These are phyloP conservation scores for Cylas formicarius DNA, from an alignment of 1,140 invertebrate species.

Conservation along the genomic window DNA sequence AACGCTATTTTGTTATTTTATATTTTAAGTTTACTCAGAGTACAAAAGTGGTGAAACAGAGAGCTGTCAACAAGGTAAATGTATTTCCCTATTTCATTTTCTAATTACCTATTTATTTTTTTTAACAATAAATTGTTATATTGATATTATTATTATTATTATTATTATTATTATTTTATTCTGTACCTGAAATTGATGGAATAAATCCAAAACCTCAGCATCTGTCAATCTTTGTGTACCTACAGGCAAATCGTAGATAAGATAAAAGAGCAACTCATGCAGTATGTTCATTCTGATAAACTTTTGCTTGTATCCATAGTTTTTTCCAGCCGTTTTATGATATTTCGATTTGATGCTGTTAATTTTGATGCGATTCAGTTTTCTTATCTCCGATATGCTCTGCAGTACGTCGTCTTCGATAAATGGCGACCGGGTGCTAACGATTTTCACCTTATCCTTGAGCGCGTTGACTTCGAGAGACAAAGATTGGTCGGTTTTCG, in stretches of 20 bases:
- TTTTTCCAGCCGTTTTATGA: slow-evolving; percentile 11
- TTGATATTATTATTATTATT: too few relatives aligned
- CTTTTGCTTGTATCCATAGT: slow-evolving; percentile 49
- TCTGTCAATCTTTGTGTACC: slow-evolving; percentile 34
- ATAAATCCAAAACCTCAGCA: slow-evolving; percentile 16
- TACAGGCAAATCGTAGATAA: slow-evolving; percentile 46
- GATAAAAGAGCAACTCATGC: slow-evolving; percentile 63
- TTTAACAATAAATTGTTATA: too few relatives aligned
- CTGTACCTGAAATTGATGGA: slow-evolving; percentile 13
- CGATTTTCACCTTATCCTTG: too few relatives aligned
- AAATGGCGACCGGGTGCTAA: slow-evolving; percentile 24
- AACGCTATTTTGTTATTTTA: too few relatives aligned
- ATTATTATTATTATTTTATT: not conserved
- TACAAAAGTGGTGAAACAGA: too few relatives aligned
- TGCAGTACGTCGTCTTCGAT: slow-evolving; percentile 18
- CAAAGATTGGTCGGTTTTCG: too few relatives aligned
- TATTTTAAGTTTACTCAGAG: too few relatives aligned
- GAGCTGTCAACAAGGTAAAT: too few relatives aligned
- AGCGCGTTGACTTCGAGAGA: too few relatives aligned
- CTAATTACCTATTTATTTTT: too few relatives aligned
- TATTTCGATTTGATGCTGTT: not conserved
- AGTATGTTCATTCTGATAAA: slow-evolving; percentile 59
- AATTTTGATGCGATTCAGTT: slow-evolving; percentile 13
- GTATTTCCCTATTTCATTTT: too few relatives aligned
- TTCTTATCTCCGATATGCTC: slow-evolving; percentile 25